These are phyloP conservation scores for Myiopsitta monachus DNA, from an alignment of 2,113 vertebrate genomes.

Conservation along the genomic window DNA sequence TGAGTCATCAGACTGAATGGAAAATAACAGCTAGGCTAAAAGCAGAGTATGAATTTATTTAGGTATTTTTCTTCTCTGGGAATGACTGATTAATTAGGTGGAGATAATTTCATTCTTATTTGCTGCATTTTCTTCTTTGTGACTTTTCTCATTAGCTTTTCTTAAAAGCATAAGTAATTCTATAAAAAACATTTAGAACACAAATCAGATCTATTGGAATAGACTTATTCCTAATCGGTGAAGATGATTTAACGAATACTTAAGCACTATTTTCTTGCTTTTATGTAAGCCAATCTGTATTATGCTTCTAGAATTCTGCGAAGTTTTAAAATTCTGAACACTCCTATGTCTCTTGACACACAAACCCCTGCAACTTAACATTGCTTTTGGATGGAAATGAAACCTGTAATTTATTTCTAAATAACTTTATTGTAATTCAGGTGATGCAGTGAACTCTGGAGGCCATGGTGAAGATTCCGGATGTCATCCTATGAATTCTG, in stretches of 20 bases:
- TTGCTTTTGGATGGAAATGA: neutral
- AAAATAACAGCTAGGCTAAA: neutral
- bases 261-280: neutral
- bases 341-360: neutral
- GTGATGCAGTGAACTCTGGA: neutral
- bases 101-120: constrained; percentile 53
- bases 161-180: constrained; percentile 33
- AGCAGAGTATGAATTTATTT: constrained; percentile 29
- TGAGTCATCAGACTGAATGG: neutral
- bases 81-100: constrained; percentile 57
- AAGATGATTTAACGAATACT: constrained; percentile 21
- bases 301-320: neutral
- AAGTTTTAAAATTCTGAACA: neutral
- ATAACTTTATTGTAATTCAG: neutral
- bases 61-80: constrained; percentile 19
- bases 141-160: constrained; percentile 45
- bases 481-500: neutral
- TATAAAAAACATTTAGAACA: constrained; percentile 16
- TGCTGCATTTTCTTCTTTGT: constrained; percentile 36
- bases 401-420: neutral
- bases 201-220: constrained; percentile 7
- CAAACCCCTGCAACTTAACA: rapidly evolving
- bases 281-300: neutral
- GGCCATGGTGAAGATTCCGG: neutral
- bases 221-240: neutral